Percentiles rank a stretch among this genome's conserved stretches.
phyloP scores from a whole-genome alignment of 35 echinoderm and acorn worm species.

The Ophiothrix spiculata region DNA sequence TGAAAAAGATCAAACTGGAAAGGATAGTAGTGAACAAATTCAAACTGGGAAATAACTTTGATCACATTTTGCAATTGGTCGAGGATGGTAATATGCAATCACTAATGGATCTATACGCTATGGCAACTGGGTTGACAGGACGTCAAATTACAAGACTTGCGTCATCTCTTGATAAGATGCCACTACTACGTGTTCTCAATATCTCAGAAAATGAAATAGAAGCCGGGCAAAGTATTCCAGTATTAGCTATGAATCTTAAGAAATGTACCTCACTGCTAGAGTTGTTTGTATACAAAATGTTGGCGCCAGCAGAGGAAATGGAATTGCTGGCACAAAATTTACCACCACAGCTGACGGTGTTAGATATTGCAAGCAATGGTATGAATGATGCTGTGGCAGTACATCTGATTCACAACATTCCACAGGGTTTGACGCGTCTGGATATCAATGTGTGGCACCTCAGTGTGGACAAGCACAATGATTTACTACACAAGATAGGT shows the following conservation, averaged over 20 bases:
- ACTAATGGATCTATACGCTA: background rate
- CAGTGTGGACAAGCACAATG: background rate
- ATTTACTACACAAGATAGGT: background rate
- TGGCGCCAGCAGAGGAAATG: background rate
- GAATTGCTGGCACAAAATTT: background rate
- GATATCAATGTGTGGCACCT: background rate
- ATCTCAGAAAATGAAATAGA: background rate
- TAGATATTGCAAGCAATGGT: background rate
- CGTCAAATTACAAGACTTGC: background rate
- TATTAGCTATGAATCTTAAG: background rate
- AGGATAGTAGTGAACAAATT: background rate
- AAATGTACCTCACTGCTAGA: background rate
- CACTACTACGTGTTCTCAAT: background rate
- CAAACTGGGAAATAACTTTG: conserved; percentile 1
- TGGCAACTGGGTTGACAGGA: background rate
- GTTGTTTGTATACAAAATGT: background rate
- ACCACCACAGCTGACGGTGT: background rate
- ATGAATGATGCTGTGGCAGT: background rate
- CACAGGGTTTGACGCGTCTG: background rate
- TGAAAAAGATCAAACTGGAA: background rate
- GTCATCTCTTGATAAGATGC: background rate
- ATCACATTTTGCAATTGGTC: background rate
- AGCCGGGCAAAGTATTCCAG: background rate
- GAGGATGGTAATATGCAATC: background rate
- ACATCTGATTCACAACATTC: background rate